Evolutionary conservation across 2,888 invertebrate genomes (phyloP).

Genomic region (Macaria notata): DNA sequence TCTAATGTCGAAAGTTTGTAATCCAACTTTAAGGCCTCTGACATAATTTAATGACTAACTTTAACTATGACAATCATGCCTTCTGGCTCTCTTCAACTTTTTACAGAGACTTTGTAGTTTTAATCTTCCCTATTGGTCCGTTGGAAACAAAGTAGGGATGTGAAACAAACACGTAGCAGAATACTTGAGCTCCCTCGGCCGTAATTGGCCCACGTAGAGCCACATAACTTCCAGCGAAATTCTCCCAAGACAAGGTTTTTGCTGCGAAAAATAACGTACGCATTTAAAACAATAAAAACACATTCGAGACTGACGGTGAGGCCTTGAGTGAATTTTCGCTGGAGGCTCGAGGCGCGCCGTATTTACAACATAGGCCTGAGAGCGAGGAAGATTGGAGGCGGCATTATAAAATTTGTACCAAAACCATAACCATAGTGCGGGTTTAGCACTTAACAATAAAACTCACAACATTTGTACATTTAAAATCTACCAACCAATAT

Average conservation of each 20-base stretch:
- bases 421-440: no score
- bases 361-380: constrained; percentile 36
- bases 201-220: constrained; percentile 62
- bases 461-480: no score
- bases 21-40: no score
- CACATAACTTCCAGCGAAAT: constrained; percentile 59
- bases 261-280: constrained; percentile 68
- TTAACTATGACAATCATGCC: no score
- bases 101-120: constrained; percentile 7
- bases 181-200: constrained; percentile 43
- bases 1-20: no score
- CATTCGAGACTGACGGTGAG: constrained; percentile 61
- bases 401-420: constrained; percentile 7
- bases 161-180: constrained; percentile 36
- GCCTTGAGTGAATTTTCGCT: constrained; percentile 69
- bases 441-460: no score
- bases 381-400: constrained; percentile 40
- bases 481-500: no score
- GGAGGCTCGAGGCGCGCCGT: constrained; percentile 45
- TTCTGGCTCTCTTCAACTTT: no score
- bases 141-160: constrained; percentile 33
- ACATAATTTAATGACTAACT: no score
- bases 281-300: constrained; percentile 77
- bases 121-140: constrained; percentile 22
- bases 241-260: constrained; percentile 50